phyloP scores from a whole-genome alignment of 2,797 vertebrate species.

The Acrossocheilus fasciatus region DNA sequence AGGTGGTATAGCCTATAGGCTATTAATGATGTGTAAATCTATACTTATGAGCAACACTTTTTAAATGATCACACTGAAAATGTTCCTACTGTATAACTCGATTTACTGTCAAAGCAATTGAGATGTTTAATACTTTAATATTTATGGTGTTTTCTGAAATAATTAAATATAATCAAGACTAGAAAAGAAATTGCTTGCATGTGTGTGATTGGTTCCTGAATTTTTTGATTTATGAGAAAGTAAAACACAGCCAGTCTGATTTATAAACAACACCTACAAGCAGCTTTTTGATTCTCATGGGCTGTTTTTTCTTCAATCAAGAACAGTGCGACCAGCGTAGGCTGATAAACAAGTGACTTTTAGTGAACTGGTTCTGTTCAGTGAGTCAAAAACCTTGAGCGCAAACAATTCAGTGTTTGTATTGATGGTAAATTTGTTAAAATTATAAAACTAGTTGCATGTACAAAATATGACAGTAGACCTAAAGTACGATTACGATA shows the following conservation, averaged over 20 bases:
- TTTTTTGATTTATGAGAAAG: background rate
- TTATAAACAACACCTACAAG: background rate
- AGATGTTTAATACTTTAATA: background rate
- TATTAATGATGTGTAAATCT: background rate
- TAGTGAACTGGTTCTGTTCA: background rate
- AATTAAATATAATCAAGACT: background rate
- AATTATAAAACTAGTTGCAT: background rate
- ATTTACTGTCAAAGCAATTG: background rate
- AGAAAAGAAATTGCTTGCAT: background rate
- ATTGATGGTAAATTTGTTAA: background rate
- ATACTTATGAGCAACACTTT: background rate
- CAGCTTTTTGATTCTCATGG: too few relatives aligned
- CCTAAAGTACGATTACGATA: background rate
- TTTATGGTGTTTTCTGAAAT: conserved; percentile 10
- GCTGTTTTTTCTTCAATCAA: too few relatives aligned
- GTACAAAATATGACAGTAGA: background rate
- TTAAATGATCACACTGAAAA: background rate
- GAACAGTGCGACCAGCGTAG: too few relatives aligned
- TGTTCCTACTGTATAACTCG: background rate
- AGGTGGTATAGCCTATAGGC: background rate
- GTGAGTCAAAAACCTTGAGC: background rate
- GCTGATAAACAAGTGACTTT: background rate
- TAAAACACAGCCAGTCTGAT: background rate
- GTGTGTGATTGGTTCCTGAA: background rate
- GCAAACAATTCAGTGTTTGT: background rate